Base-by-base conservation (phyloP, 2,888 invertebrate species). In the Schizaphis graminum region DNA sequence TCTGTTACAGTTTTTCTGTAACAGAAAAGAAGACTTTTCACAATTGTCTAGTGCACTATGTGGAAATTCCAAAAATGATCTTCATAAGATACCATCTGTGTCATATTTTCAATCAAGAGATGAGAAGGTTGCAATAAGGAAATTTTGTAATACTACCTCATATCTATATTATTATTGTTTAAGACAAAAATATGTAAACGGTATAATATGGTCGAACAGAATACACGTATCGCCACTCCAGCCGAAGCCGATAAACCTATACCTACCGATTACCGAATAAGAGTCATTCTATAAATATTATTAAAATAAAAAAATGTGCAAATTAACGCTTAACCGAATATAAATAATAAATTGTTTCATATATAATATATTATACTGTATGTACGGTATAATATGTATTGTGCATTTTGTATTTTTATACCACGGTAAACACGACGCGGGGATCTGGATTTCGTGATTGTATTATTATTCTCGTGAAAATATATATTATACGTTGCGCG, bases 91-190 rank as follows among this genome's bases (percentile, higher is more conserved):
- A 91, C 41, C 91, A 91, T 85, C 44, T 91, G 91, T 91, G 85
- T 56, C 84, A 56, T 91, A 44, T 85, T 85, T 85, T n/a, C 91
- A 91, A 91, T 85, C 91, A 56, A 85, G 56, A 41, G 53, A n/a
- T n/a, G n/a, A 41, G 7, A 77, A 26, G 84, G 53, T 24, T 24
- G 3, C 16, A 28, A 44, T 26, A 56, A 21, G 44, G 85, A 91
- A 26, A 44, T 53, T 85, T 91, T 13, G 28, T 26, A 28, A 35
- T n/a, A 41, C 84, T 84, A 11, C 91, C 24, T 26, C 16, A 21
- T 67, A 24, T n/a, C 16, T 67, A 77, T 47, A 67, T 3, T 35
- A 77, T 77, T 35, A 21, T 21, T n/a, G 56, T 56, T n/a, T 28
- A 8, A 28, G 26, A 28, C 1, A 13, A 91, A 77, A 49, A 26